Percentiles rank a stretch among this genome's conserved stretches.
phyloP scores from a whole-genome alignment of 2,888 invertebrate genomes.

The Aquatica leii region DNA sequence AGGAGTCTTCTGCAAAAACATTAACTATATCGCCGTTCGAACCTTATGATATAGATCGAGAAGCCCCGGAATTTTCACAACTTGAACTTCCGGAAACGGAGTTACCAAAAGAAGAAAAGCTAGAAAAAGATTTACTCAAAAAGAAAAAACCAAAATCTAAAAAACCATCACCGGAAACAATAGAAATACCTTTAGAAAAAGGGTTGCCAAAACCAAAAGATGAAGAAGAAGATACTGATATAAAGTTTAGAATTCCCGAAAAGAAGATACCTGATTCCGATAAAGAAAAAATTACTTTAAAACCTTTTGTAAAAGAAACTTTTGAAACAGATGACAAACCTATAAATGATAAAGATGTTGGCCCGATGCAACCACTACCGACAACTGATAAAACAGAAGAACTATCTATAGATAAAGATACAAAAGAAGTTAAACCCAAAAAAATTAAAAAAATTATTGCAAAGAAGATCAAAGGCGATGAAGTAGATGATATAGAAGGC shows the following conservation, averaged over 20 bases:
- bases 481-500: slow-evolving; percentile 30
- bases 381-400: slow-evolving; percentile 47
- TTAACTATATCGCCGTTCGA: slow-evolving; percentile 48
- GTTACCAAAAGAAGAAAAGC: slow-evolving; percentile 41
- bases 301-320: slow-evolving; percentile 57
- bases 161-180: slow-evolving; percentile 56
- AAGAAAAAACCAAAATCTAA: slow-evolving; percentile 46
- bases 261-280: slow-evolving; percentile 51
- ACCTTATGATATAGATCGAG: slow-evolving; percentile 56
- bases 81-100: slow-evolving; percentile 45
- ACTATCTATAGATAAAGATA: slow-evolving; percentile 36
- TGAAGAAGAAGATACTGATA: slow-evolving; percentile 60
- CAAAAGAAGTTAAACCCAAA: slow-evolving; percentile 11
- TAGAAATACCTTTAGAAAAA: slow-evolving; percentile 52
- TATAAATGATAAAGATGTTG: slow-evolving; percentile 43
- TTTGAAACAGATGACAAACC: slow-evolving; percentile 54
- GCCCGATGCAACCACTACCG: slow-evolving; percentile 39
- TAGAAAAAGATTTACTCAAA: slow-evolving; percentile 45
- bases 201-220: slow-evolving; percentile 52
- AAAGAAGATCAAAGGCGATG: slow-evolving; percentile 33
- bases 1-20: background rate
- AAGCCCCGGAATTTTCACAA: slow-evolving; percentile 52
- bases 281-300: slow-evolving; percentile 55
- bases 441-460: slow-evolving; percentile 39
- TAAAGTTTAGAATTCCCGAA: slow-evolving; percentile 55